phyloP scores from a whole-genome alignment of 1,140 invertebrate genomes.

The Tribolium madens region DNA sequence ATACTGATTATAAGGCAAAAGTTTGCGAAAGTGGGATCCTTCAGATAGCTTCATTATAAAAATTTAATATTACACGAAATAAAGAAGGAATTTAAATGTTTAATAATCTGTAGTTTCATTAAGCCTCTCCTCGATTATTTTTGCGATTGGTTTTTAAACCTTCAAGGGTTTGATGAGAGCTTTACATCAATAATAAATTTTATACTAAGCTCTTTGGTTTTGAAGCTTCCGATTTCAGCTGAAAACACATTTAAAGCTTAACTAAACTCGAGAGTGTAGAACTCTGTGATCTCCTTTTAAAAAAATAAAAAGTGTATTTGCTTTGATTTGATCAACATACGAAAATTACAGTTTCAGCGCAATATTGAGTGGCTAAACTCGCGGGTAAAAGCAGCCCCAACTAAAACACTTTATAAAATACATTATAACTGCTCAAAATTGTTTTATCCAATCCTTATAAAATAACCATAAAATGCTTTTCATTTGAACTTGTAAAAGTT shows the following conservation, averaged over 20 bases:
- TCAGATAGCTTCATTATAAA: background rate
- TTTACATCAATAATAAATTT: constrained; percentile 25
- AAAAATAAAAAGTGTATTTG: constrained; percentile 2
- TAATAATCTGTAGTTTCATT: background rate
- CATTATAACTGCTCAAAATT: background rate
- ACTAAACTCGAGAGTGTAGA: constrained; percentile 25
- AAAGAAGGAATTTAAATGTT: no score
- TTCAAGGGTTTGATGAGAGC: background rate
- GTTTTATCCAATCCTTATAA: background rate
- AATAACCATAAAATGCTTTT: background rate
- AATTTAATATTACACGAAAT: background rate
- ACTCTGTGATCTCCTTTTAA: constrained; percentile 8
- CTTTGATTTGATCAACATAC: constrained; percentile 7
- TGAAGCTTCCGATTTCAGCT: constrained; percentile 14
- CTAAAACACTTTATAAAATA: background rate
- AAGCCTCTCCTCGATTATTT: background rate
- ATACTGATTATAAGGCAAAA: constrained; percentile 20
- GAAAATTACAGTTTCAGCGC: background rate
- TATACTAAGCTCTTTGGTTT: constrained; percentile 16
- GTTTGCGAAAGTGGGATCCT: background rate
- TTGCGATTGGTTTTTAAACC: background rate
- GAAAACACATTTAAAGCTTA: constrained; percentile 12
- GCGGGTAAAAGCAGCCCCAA: background rate
- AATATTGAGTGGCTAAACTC: background rate
- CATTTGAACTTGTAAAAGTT: background rate